Evolutionary conservation across 2,888 invertebrate genomes (phyloP).

Genomic region (Chironomus tentans): DNA sequence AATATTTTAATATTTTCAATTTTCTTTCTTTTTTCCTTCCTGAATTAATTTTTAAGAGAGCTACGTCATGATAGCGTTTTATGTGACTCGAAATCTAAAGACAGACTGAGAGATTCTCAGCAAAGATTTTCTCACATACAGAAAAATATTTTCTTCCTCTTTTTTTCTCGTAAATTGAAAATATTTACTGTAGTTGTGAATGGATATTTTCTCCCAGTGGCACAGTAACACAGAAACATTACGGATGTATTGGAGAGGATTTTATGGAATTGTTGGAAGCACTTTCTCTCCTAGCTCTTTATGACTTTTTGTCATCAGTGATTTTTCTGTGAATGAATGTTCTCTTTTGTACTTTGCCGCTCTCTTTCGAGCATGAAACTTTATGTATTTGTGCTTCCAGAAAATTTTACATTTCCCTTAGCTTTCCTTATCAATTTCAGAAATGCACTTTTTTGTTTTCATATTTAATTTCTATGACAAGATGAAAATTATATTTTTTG

Average conservation of each 20-base stretch:
- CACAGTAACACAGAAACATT: constrained; percentile 17
- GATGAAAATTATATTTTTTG: too few species aligned
- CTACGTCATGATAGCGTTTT: neutral
- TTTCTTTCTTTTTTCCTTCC: neutral
- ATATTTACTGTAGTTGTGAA: neutral
- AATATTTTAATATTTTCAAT: neutral
- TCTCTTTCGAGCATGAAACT: neutral
- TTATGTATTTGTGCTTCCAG: neutral
- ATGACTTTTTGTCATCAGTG: neutral
- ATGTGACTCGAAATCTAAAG: constrained; percentile 21
- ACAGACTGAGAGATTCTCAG: neutral
- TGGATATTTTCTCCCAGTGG: neutral
- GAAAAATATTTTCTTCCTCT: neutral
- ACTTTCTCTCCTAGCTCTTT: neutral
- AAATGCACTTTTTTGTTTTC: too few species aligned
- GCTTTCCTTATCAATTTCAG: neutral
- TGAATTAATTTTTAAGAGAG: neutral
- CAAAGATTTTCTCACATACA: neutral
- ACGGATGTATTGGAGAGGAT: constrained; percentile 3
- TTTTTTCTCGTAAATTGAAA: neutral
- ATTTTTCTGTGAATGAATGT: neutral
- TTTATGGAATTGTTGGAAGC: too few species aligned
- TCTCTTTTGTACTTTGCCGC: neutral
- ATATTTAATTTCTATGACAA: too few species aligned
- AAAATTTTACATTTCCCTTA: neutral